Percentiles rank a stretch among this genome's conserved stretches.
Evolutionary conservation across 2,888 invertebrate species (phyloP).

Genomic region (Homarus gammarus): DNA sequence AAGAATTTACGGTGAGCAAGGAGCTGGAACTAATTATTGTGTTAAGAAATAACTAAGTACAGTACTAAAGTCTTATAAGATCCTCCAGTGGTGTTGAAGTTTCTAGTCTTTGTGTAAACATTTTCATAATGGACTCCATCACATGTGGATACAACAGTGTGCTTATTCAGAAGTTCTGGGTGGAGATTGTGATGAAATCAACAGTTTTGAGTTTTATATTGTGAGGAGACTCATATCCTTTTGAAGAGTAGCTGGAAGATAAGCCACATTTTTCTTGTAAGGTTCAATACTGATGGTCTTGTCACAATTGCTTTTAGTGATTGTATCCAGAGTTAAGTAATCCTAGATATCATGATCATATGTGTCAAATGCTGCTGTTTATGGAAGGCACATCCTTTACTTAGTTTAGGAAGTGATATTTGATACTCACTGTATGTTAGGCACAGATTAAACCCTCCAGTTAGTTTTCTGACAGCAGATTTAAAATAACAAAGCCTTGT

Average conservation of each 20-base stretch:
- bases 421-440: slow-evolving; percentile 68
- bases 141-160: slow-evolving; percentile 44
- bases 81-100: slow-evolving; percentile 30
- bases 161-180: slow-evolving; percentile 54
- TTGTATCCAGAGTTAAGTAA: slow-evolving; percentile 58
- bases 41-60: neutral
- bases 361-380: slow-evolving; percentile 63
- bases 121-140: slow-evolving; percentile 37
- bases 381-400: slow-evolving; percentile 53
- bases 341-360: slow-evolving; percentile 58
- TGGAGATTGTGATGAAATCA: slow-evolving; percentile 59
- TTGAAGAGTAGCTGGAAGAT: slow-evolving; percentile 9
- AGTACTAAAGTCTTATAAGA: neutral
- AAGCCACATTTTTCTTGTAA: slow-evolving; percentile 26
- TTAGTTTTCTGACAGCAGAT: slow-evolving; percentile 34
- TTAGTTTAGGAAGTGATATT: slow-evolving; percentile 63
- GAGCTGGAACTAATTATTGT: neutral
- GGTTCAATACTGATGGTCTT: slow-evolving; percentile 57
- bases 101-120: slow-evolving; percentile 35
- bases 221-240: slow-evolving; percentile 23
- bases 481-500: slow-evolving; percentile 17
- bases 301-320: slow-evolving; percentile 65
- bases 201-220: slow-evolving; percentile 39
- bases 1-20: neutral
- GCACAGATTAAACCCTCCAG: slow-evolving; percentile 65